Evolutionary conservation across 2,113 vertebrate species (phyloP).

Genomic region (Eidolon helvum): DNA sequence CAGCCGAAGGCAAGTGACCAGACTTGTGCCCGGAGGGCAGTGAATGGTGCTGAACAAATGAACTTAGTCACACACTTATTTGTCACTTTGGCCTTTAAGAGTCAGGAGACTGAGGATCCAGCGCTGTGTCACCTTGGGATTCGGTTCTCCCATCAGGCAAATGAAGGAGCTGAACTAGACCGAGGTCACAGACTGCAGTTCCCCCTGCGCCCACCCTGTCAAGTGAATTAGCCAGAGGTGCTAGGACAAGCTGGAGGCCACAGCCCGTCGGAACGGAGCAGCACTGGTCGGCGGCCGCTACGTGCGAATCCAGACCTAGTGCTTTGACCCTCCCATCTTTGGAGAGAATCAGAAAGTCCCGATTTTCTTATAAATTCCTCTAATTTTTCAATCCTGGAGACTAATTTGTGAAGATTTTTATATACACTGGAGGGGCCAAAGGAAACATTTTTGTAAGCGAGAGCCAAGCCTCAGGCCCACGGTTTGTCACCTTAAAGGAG

Average conservation of each 20-base stretch:
- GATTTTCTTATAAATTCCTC: constrained; percentile 38
- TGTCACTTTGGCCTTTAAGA: not conserved
- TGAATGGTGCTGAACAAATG: not conserved
- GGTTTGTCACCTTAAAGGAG: not conserved
- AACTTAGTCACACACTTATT: not conserved
- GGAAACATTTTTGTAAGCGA: constrained; percentile 34
- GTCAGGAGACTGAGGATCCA: not conserved
- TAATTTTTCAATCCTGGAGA: constrained; percentile 47
- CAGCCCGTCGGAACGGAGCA: not conserved
- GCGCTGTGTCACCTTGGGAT: not conserved
- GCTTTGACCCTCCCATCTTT: not conserved
- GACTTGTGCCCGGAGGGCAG: not conserved
- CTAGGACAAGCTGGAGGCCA: not conserved
- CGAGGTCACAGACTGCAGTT: not conserved
- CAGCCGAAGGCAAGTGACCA: not conserved
- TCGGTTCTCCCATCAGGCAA: not conserved
- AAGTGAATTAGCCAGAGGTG: rapidly evolving
- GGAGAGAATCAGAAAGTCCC: not conserved
- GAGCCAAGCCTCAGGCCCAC: constrained; percentile 47
- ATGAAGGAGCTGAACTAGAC: not conserved
- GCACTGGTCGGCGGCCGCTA: not conserved
- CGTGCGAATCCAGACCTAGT: not conserved
- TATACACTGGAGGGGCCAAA: constrained; percentile 25
- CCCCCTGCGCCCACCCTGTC: not conserved
- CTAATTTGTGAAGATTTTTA: constrained; percentile 48